Evolutionary conservation across 2,113 vertebrate species (phyloP).

Genomic region (Entelurus aequoreus): DNA sequence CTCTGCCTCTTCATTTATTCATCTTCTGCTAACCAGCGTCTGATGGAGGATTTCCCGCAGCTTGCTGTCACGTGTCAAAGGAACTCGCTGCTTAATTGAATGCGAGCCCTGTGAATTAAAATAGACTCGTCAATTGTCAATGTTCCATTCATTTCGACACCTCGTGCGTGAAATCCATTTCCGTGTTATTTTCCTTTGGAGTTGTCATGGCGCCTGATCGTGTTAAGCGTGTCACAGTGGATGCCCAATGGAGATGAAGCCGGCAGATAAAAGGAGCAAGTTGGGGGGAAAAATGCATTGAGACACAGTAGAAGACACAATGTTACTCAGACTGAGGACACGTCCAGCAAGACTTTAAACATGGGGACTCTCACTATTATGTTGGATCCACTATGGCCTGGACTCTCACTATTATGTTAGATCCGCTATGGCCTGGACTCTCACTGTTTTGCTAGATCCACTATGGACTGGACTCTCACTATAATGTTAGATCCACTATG

Average conservation of each 20-base stretch:
- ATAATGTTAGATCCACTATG: no score
- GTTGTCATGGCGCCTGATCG: conserved; percentile 11
- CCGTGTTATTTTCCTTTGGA: conserved; percentile 30
- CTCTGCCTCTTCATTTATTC: no score
- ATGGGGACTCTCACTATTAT: no score
- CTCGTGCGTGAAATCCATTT: conserved; percentile 53
- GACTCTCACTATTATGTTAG: no score
- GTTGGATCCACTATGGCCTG: no score
- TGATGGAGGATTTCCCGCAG: not conserved
- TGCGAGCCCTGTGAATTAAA: conserved; percentile 51
- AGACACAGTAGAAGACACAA: not conserved
- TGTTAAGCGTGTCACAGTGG: conserved; percentile 29
- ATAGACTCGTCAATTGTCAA: conserved; percentile 51
- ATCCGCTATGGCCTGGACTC: no score
- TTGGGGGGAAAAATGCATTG: conserved; percentile 9
- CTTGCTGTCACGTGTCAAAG: conserved; percentile 14
- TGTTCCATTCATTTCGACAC: conserved; percentile 42
- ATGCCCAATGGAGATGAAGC: conserved; percentile 11
- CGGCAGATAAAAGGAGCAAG: conserved; percentile 7
- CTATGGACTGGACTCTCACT: no score
- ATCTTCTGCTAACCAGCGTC: no score
- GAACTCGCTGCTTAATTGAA: conserved; percentile 41
- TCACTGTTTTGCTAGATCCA: no score
- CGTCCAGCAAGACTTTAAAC: no score
- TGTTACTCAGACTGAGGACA: not conserved